Percentiles rank a stretch among this genome's conserved stretches.
phyloP scores from a whole-genome alignment of 2,888 invertebrate species.

The Cremastobaeus sp. region DNA sequence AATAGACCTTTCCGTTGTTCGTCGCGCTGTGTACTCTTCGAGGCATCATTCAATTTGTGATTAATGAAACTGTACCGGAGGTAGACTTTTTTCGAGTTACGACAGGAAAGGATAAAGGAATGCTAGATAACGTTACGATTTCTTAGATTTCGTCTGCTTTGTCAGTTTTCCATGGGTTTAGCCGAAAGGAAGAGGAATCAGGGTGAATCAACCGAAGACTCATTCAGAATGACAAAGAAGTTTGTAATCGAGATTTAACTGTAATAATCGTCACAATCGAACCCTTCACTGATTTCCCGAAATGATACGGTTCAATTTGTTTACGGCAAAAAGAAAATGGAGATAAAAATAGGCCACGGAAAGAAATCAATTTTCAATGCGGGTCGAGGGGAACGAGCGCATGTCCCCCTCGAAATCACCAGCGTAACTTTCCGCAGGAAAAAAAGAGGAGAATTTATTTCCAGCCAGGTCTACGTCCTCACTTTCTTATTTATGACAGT shows the following conservation, averaged over 20 bases:
- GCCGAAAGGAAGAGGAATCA: neutral
- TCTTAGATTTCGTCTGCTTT: neutral
- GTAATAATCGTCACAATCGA: too few relatives aligned
- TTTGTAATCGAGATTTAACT: too few relatives aligned
- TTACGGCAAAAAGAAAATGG: too few relatives aligned
- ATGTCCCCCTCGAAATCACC: too few relatives aligned
- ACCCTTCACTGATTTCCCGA: too few relatives aligned
- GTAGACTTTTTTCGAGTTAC: conserved; percentile 3
- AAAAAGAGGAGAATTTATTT: neutral
- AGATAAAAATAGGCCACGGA: too few relatives aligned
- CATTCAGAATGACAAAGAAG: too few relatives aligned
- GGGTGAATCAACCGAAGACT: too few relatives aligned
- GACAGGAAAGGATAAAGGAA: neutral
- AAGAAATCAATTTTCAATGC: too few relatives aligned
- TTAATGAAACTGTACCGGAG: conserved; percentile 20
- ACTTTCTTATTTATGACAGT: conserved; percentile 27
- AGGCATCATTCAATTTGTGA: conserved; percentile 13
- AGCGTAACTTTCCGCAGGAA: neutral
- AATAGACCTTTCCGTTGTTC: conserved; percentile 8
- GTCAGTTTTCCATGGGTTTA: neutral
- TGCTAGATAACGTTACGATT: neutral
- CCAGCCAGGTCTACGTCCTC: conserved; percentile 4
- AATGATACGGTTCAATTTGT: too few relatives aligned
- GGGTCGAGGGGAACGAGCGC: too few relatives aligned
- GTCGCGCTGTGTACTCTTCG: neutral